These are phyloP conservation scores for Amazona guildingii DNA, from an alignment of 2,113 vertebrate genomes.

Conservation along the genomic window DNA sequence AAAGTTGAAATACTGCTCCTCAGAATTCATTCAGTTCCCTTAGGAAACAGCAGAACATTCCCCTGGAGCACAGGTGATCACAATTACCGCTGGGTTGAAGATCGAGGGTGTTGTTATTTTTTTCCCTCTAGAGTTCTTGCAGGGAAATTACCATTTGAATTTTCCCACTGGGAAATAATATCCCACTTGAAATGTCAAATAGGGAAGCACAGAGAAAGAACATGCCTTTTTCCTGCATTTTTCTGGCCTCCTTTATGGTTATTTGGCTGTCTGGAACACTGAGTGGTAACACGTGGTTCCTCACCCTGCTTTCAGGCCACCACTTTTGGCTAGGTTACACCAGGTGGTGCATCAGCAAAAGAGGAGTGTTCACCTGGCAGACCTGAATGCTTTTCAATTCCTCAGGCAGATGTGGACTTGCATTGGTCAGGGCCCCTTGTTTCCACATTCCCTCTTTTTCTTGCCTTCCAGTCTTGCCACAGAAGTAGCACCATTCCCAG, in stretches of 20 bases:
- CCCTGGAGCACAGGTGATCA: background rate
- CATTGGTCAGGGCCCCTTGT: fast-evolving
- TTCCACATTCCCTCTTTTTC: background rate
- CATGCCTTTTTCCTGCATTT: background rate
- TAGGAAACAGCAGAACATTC: background rate
- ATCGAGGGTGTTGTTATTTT: background rate
- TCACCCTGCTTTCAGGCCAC: background rate
- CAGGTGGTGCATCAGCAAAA: background rate
- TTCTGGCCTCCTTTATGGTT: background rate
- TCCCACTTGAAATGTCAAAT: background rate
- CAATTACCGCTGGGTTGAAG: background rate
- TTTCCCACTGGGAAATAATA: background rate
- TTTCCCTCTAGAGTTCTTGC: background rate
- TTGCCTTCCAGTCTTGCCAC: background rate
- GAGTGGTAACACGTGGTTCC: background rate
- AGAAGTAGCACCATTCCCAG: background rate
- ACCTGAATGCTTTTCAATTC: background rate
- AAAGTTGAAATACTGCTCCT: background rate
- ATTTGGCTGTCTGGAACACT: background rate
- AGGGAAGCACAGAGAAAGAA: background rate
- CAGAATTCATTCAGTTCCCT: background rate
- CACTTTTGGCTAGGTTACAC: background rate
- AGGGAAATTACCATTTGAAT: background rate
- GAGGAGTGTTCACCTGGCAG: background rate
- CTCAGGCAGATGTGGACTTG: background rate